A percentile compares a stretch with the other conserved stretches of the same genome.
phyloP scores from a whole-genome alignment of 2,888 invertebrate genomes.

The Crioceris asparagi region DNA sequence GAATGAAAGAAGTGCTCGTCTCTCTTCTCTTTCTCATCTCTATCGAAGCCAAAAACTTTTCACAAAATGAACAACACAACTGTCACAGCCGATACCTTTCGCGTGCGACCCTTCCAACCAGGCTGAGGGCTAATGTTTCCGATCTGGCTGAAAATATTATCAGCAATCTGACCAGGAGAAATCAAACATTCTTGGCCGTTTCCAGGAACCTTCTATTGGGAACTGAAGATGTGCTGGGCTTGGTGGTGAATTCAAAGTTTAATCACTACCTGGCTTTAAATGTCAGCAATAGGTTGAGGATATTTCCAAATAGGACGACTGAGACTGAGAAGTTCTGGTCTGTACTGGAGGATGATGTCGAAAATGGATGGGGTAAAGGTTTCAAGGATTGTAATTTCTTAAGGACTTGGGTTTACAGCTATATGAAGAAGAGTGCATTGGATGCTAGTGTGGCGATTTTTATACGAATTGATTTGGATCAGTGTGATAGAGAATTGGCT shows the following conservation, averaged over 20 bases:
- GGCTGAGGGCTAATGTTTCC: constrained; percentile 29
- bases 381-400: constrained; percentile 36
- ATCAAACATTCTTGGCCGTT: constrained; percentile 21
- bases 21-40: constrained; percentile 37
- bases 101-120: constrained; percentile 31
- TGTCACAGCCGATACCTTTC: constrained; percentile 31
- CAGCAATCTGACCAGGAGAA: constrained; percentile 17
- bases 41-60: neutral
- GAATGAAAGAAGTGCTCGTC: constrained; percentile 33
- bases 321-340: constrained; percentile 47
- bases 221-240: constrained; percentile 34
- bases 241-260: constrained; percentile 34
- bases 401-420: constrained; percentile 34
- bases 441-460: constrained; percentile 29
- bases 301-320: constrained; percentile 32
- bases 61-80: constrained; percentile 17
- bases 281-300: constrained; percentile 25
- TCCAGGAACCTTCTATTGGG: constrained; percentile 43
- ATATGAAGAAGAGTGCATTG: constrained; percentile 23
- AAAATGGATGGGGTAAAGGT: constrained; percentile 34
- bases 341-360: constrained; percentile 38
- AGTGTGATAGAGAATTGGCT: constrained; percentile 59
- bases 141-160: constrained; percentile 21
- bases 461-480: constrained; percentile 50
- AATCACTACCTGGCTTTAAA: constrained; percentile 28